These are phyloP conservation scores for Sphaeridia pumilis DNA, from an alignment of 2,888 invertebrate species.

Conservation along the genomic window DNA sequence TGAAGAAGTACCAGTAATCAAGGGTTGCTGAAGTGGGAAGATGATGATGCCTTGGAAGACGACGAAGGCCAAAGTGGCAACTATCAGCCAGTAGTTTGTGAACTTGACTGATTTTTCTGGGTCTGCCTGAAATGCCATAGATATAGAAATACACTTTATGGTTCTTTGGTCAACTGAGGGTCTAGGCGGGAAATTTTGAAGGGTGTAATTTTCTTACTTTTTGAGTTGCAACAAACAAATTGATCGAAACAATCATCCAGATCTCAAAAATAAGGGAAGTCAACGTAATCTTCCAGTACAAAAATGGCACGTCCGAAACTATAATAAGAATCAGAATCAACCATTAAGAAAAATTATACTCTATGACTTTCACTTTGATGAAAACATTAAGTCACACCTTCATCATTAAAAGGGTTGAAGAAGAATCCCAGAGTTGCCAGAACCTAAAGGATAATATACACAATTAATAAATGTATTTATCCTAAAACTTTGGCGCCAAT, in stretches of 20 bases:
- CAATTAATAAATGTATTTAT: background rate
- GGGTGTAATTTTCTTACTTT: conserved; percentile 1
- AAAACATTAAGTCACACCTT: conserved; percentile 1
- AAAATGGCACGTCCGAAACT: conserved; percentile 5
- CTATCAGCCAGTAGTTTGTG: conserved; percentile 7
- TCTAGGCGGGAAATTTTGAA: background rate
- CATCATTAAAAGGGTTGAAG: conserved; percentile 14
- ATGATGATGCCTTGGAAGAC: conserved; percentile 7
- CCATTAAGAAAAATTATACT: background rate
- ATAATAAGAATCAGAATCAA: background rate
- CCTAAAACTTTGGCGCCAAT: background rate
- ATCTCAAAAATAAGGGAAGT: conserved; percentile 7
- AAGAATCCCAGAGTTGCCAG: conserved; percentile 12
- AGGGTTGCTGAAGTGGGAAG: background rate
- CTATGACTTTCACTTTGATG: background rate
- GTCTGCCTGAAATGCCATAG: background rate
- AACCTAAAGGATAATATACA: background rate
- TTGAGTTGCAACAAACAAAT: conserved; percentile 9
- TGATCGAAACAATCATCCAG: conserved; percentile 13
- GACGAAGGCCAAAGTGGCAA: conserved; percentile 1
- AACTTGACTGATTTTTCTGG: conserved; percentile 5
- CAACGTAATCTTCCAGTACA: conserved; percentile 12
- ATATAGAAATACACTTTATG: background rate
- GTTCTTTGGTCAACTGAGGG: too few relatives aligned
- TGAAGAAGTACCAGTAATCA: too few relatives aligned